Evolutionary conservation across 1,140 invertebrate genomes (phyloP).

Genomic region (Watersipora subatra): DNA sequence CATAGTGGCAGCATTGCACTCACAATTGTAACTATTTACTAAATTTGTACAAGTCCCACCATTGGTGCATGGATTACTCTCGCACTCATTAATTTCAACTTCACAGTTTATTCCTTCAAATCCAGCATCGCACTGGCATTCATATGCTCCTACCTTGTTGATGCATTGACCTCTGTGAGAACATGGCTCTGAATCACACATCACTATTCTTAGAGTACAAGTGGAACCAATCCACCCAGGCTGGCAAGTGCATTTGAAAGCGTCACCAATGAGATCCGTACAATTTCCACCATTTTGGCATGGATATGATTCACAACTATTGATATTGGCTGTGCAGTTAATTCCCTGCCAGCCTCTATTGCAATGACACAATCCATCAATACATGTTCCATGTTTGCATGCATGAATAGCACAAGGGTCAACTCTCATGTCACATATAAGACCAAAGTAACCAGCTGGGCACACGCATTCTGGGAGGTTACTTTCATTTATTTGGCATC

Average conservation of each 20-base stretch:
- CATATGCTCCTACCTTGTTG: constrained; percentile 24
- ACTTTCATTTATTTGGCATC: constrained; percentile 51
- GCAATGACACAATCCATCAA: constrained; percentile 63
- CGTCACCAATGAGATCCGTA: constrained; percentile 27
- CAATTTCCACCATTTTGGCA: constrained; percentile 91
- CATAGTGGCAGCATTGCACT: constrained; percentile 51
- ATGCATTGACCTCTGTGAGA: constrained; percentile 69
- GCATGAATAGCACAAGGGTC: constrained; percentile 68
- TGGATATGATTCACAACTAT: constrained; percentile 52
- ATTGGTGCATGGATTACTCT: constrained; percentile 27
- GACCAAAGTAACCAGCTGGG: constrained; percentile 56
- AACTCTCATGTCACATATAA: constrained; percentile 76
- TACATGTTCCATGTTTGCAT: constrained; percentile 75
- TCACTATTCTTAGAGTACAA: constrained; percentile 84
- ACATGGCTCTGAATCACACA: constrained; percentile 83
- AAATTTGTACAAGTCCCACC: constrained; percentile 68
- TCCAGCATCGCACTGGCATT: constrained; percentile 30
- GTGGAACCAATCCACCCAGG: constrained; percentile 68
- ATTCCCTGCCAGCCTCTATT: constrained; percentile 76
- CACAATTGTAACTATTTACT: constrained; percentile 47
- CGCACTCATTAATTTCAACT: constrained; percentile 26
- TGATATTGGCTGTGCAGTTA: constrained; percentile 58
- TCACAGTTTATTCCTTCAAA: constrained; percentile 39
- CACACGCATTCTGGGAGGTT: constrained; percentile 53
- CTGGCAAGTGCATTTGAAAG: constrained; percentile 31